These are phyloP conservation scores for Acleris laterana DNA, from an alignment of 2,888 invertebrate genomes.

Conservation along the genomic window DNA sequence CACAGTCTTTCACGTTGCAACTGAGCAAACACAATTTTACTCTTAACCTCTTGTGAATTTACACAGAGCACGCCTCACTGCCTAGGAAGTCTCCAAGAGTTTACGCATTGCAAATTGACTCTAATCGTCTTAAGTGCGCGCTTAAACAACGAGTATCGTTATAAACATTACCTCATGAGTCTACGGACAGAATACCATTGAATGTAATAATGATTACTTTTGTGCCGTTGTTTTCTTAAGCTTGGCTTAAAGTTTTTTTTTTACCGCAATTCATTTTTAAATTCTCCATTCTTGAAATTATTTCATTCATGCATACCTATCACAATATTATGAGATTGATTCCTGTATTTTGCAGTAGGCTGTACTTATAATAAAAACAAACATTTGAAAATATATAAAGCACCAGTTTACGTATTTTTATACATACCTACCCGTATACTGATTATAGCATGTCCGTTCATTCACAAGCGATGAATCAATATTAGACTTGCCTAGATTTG, in stretches of 20 bases:
- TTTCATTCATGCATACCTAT: too few relatives aligned
- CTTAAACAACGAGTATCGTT: conserved; percentile 30
- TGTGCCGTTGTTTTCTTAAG: too few relatives aligned
- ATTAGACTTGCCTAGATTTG: conserved; percentile 22
- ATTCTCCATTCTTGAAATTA: too few relatives aligned
- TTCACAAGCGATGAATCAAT: conserved; percentile 11
- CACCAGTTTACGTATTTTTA: too few relatives aligned
- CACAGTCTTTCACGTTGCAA: conserved; percentile 1
- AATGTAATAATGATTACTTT: too few relatives aligned
- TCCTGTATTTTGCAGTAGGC: too few relatives aligned
- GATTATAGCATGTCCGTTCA: background rate
- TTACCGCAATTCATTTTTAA: too few relatives aligned
- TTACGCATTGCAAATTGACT: conserved; percentile 38
- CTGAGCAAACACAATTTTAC: conserved; percentile 13
- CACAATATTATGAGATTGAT: too few relatives aligned
- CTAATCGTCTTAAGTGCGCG: conserved; percentile 34
- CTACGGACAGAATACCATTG: conserved; percentile 9
- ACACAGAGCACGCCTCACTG: conserved; percentile 24
- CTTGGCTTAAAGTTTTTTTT: too few relatives aligned
- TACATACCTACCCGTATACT: background rate
- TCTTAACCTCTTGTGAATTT: conserved; percentile 16
- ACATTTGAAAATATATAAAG: too few relatives aligned
- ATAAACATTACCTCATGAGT: conserved; percentile 31
- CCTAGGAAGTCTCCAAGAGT: conserved; percentile 26
- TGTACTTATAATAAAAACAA: too few relatives aligned